Percentiles rank a stretch among this genome's conserved stretches.
These are phyloP conservation scores for Brenthis ino DNA, from an alignment of 2,888 invertebrate genomes.

Conservation along the genomic window DNA sequence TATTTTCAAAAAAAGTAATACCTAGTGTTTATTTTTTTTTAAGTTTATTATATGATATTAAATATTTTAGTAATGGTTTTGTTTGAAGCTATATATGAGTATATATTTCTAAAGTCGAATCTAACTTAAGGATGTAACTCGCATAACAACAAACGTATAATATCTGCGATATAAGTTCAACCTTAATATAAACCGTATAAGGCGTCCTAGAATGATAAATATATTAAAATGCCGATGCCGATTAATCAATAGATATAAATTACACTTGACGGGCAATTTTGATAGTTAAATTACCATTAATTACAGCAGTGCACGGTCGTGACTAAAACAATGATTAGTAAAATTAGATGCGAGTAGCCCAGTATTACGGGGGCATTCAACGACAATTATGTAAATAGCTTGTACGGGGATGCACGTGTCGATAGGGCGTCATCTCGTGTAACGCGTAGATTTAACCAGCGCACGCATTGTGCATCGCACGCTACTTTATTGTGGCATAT, in stretches of 20 bases:
- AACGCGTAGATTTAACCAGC: constrained; percentile 51
- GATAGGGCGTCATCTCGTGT: constrained; percentile 52
- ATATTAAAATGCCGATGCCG: constrained; percentile 2
- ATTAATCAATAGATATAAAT: constrained; percentile 22
- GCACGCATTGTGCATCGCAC: constrained; percentile 41
- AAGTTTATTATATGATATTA: too few relatives aligned
- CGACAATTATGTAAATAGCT: constrained; percentile 68
- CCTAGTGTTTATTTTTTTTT: too few relatives aligned
- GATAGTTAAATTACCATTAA: constrained; percentile 39
- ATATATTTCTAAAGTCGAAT: too few relatives aligned
- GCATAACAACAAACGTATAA: too few relatives aligned
- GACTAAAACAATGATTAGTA: constrained; percentile 60
- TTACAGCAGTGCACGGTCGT: constrained; percentile 39
- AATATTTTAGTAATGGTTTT: too few relatives aligned
- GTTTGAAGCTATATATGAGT: too few relatives aligned
- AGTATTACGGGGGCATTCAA: constrained; percentile 50
- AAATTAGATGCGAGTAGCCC: constrained; percentile 49
- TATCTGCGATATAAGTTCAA: too few relatives aligned
- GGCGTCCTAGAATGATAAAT: constrained; percentile 3
- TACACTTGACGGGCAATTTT: constrained; percentile 31
- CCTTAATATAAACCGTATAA: too few relatives aligned
- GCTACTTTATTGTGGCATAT: constrained; percentile 30
- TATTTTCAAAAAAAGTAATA: too few relatives aligned
- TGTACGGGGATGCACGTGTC: constrained; percentile 50
- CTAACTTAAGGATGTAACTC: too few relatives aligned